phyloP scores from a whole-genome alignment of 1,140 invertebrate species.

The Bilobella aurantiaca region DNA sequence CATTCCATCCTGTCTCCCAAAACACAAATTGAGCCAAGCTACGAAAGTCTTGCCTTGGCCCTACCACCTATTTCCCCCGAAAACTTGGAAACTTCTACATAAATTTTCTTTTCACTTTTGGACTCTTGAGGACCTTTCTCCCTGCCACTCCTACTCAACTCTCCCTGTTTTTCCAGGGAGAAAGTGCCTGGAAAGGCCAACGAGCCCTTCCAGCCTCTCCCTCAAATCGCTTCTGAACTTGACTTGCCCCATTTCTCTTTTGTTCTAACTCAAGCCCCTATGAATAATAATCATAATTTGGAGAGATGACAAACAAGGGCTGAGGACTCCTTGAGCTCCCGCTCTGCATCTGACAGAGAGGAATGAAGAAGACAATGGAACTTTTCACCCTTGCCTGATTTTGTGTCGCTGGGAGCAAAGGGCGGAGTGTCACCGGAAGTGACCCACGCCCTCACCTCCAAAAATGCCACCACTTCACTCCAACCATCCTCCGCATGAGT shows the following conservation, averaged over 20 bases:
- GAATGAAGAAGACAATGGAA: not conserved
- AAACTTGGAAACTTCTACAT: not conserved
- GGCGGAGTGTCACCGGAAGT: constrained; percentile 9
- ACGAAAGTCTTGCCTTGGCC: no score
- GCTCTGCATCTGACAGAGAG: not conserved
- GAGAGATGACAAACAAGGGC: not conserved
- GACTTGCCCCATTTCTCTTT: not conserved
- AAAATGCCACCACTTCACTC: no score
- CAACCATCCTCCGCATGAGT: not conserved
- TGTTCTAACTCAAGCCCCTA: not conserved
- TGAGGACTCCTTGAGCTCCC: not conserved
- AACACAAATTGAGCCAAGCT: no score
- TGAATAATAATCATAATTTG: constrained; percentile 7
- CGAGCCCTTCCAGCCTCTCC: not conserved
- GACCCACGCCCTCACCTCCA: constrained; percentile 11
- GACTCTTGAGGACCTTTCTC: not conserved
- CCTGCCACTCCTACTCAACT: no score
- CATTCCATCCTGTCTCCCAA: no score
- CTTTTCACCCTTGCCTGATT: not conserved
- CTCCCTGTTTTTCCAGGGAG: no score
- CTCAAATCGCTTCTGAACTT: not conserved
- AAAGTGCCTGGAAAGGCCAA: not conserved
- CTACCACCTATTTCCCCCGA: no score
- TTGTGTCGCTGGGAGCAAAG: not conserved
- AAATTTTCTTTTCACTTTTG: not conserved